phyloP scores from a whole-genome alignment of 2,113 vertebrate species.

The Gorsachius goisagi region DNA sequence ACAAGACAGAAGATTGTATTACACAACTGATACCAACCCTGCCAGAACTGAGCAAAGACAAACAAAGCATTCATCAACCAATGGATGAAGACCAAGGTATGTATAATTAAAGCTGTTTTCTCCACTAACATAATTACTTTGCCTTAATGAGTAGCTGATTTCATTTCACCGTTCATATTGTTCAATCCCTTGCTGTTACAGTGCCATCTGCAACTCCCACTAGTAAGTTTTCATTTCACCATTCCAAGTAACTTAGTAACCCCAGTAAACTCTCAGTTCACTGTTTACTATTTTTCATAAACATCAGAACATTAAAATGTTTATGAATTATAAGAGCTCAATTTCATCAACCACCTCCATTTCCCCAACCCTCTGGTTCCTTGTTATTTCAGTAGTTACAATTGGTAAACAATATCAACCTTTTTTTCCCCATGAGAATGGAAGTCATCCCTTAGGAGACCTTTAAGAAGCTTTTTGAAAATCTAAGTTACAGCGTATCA shows the following conservation, averaged over 20 bases:
- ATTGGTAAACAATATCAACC: neutral
- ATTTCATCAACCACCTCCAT: neutral
- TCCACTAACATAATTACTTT: neutral
- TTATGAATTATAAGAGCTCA: neutral
- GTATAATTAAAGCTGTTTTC: neutral
- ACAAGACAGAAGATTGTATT: neutral
- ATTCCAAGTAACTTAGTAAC: neutral
- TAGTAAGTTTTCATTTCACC: neutral
- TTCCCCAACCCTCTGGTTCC: neutral
- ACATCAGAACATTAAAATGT: neutral
- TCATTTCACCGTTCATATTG: neutral
- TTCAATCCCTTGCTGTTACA: neutral
- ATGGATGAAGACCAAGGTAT: neutral
- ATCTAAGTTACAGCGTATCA: neutral
- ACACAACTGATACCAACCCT: neutral
- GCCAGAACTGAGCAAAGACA: neutral
- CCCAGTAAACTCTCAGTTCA: neutral
- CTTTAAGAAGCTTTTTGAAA: neutral
- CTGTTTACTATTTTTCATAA: neutral
- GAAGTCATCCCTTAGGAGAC: neutral
- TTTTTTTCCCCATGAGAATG: neutral
- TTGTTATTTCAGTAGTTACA: neutral
- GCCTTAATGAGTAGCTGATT: neutral
- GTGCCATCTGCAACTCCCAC: neutral
- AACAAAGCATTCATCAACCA: neutral